These are phyloP conservation scores for Penaeus chinensis DNA, from an alignment of 1,140 invertebrate genomes.

Conservation along the genomic window DNA sequence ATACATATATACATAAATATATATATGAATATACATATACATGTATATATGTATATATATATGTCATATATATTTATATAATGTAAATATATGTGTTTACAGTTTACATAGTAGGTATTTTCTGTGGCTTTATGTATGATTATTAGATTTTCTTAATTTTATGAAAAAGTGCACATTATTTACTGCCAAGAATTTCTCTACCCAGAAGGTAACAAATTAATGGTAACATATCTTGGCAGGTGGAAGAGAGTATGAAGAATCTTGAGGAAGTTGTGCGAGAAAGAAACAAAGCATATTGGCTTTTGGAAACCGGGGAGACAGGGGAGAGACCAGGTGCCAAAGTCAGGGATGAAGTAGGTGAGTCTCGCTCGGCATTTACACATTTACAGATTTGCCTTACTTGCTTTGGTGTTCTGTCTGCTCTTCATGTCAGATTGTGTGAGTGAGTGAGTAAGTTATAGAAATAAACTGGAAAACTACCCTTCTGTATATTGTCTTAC, in stretches of 20 bases:
- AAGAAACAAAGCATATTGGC: slow-evolving; percentile 89
- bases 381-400: not conserved
- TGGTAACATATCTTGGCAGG: slow-evolving; percentile 68
- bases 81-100: too few species aligned
- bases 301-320: slow-evolving; percentile 89
- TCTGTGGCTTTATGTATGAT: too few species aligned
- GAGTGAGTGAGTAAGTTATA: not conserved
- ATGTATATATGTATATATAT: too few species aligned
- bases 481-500: too few species aligned
- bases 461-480: not conserved
- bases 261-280: slow-evolving; percentile 91
- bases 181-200: not conserved
- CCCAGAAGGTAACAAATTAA: not conserved
- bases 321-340: slow-evolving; percentile 79
- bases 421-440: not conserved
- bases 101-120: too few species aligned
- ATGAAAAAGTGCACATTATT: not conserved
- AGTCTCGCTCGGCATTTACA: not conserved
- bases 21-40: too few species aligned
- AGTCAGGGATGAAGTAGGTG: slow-evolving; percentile 69
- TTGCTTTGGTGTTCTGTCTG: not conserved
- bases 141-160: not conserved
- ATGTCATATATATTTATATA: too few species aligned
- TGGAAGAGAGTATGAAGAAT: slow-evolving; percentile 94
- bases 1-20: too few species aligned